Evolutionary conservation across 1,140 invertebrate species (phyloP).

Genomic region (Drosophila ficusphila): DNA sequence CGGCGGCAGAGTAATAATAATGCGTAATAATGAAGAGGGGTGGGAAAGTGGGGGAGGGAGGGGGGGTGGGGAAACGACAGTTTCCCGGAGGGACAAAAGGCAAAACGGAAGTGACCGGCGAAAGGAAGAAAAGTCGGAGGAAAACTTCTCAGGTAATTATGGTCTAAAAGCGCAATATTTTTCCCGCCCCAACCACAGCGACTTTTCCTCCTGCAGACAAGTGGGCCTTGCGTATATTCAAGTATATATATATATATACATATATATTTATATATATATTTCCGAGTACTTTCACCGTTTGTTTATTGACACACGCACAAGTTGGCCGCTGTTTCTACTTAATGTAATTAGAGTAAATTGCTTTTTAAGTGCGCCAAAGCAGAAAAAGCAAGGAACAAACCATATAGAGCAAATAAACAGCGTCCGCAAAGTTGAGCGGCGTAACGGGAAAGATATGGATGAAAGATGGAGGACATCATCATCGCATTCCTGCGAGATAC

Average conservation of each 20-base stretch:
- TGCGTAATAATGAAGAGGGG: slow-evolving; percentile 71
- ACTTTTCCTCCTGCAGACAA: slow-evolving; percentile 14
- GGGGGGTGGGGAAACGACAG: slow-evolving; percentile 1
- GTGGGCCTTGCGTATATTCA: neutral
- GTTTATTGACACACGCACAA: slow-evolving; percentile 81
- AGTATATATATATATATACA: neutral
- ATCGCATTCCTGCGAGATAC: neutral
- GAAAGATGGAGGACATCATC: slow-evolving; percentile 10
- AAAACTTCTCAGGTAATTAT: slow-evolving; percentile 81
- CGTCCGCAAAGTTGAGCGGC: slow-evolving; percentile 11
- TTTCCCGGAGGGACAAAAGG: slow-evolving; percentile 45
- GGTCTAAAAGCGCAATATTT: slow-evolving; percentile 79
- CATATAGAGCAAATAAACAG: slow-evolving; percentile 43
- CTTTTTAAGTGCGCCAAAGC: slow-evolving; percentile 76
- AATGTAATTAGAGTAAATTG: slow-evolving; percentile 83
- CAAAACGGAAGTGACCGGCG: slow-evolving; percentile 72
- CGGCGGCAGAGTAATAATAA: slow-evolving; percentile 63
- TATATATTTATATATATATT: slow-evolving; percentile 6
- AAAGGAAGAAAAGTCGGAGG: slow-evolving; percentile 22
- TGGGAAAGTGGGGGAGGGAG: too few species aligned
- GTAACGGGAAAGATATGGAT: neutral
- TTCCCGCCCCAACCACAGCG: slow-evolving; percentile 16
- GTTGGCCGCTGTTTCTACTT: slow-evolving; percentile 70
- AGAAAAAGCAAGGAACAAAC: slow-evolving; percentile 59
- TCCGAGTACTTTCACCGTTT: slow-evolving; percentile 53